phyloP scores from a whole-genome alignment of 1,140 invertebrate species.

The Drosophila tsacasi region DNA sequence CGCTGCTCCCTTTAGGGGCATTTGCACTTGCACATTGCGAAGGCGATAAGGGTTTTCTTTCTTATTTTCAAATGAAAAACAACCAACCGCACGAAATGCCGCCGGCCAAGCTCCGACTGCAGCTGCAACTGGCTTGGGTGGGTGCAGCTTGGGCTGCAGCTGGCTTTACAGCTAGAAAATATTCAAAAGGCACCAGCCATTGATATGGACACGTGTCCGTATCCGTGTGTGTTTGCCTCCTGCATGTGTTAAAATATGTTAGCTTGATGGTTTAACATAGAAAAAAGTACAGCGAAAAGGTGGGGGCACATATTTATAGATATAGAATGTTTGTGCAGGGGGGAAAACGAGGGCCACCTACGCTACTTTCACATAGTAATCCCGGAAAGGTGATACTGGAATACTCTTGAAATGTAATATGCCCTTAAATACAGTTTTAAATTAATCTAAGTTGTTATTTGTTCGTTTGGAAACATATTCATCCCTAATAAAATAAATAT shows the following conservation, averaged over 20 bases:
- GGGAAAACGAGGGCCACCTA: slow-evolving; percentile 17
- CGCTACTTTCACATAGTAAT: slow-evolving; percentile 6
- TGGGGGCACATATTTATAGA: slow-evolving; percentile 78
- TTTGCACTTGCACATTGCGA: slow-evolving; percentile 77
- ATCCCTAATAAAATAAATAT: too few relatives aligned
- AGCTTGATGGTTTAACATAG: slow-evolving; percentile 81
- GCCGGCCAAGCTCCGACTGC: slow-evolving; percentile 61
- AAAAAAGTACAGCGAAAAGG: slow-evolving; percentile 76
- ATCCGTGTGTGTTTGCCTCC: slow-evolving; percentile 48
- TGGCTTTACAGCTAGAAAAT: slow-evolving; percentile 53
- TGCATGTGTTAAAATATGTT: slow-evolving; percentile 82
- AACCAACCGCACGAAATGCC: slow-evolving; percentile 72
- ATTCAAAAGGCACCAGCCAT: slow-evolving; percentile 79
- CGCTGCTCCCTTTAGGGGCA: slow-evolving; percentile 73
- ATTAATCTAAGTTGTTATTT: not conserved
- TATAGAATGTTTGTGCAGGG: slow-evolving; percentile 51
- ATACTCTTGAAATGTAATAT: slow-evolving; percentile 8
- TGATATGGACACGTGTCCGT: slow-evolving; percentile 75
- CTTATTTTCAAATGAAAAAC: slow-evolving; percentile 81
- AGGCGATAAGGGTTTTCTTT: slow-evolving; percentile 80
- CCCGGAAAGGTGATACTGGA: not conserved
- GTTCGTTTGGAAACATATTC: too few relatives aligned
- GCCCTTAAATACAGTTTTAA: not conserved
- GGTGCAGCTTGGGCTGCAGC: not conserved
- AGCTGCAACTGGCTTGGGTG: slow-evolving; percentile 41